A percentile compares a stretch with the other conserved stretches of the same genome.
Evolutionary conservation across 1,140 invertebrate species (phyloP).

Genomic region (Drosophila hydei): DNA sequence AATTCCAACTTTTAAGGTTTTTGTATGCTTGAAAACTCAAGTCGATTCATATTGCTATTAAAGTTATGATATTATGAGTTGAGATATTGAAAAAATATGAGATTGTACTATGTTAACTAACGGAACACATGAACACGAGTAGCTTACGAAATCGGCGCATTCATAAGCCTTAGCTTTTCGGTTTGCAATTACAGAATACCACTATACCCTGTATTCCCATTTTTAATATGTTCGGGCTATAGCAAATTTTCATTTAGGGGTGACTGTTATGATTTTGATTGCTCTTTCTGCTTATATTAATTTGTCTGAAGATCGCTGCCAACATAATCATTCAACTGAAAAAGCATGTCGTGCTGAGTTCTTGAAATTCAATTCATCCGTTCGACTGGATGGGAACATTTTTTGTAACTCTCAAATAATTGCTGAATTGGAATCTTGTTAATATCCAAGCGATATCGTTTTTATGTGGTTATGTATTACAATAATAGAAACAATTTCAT

Average conservation of each 20-base stretch:
- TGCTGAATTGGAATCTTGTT: slow-evolving; percentile 22
- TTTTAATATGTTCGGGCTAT: not conserved
- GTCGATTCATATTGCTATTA: no score
- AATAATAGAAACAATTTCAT: not conserved
- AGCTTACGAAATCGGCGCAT: no score
- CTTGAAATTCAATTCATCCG: slow-evolving; percentile 39
- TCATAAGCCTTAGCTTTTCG: no score
- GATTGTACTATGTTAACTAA: no score
- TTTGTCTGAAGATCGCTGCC: slow-evolving; percentile 41
- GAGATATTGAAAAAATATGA: no score
- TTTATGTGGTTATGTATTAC: not conserved
- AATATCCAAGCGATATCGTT: slow-evolving; percentile 1
- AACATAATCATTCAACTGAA: slow-evolving; percentile 49
- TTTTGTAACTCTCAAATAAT: slow-evolving; percentile 26
- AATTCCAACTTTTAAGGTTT: no score
- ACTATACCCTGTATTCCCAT: no score
- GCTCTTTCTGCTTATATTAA: slow-evolving; percentile 51
- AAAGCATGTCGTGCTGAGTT: slow-evolving; percentile 46
- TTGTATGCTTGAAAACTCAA: no score
- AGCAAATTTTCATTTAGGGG: slow-evolving; percentile 15
- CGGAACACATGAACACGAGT: no score
- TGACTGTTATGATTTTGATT: slow-evolving; percentile 38
- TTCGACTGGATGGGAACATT: slow-evolving; percentile 47
- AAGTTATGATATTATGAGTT: no score
- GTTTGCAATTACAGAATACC: no score